Evolutionary conservation across 1,140 invertebrate genomes (phyloP), one percentile per base, ranked within the genome.

Genomic region (Apis laboriosa): DNA sequence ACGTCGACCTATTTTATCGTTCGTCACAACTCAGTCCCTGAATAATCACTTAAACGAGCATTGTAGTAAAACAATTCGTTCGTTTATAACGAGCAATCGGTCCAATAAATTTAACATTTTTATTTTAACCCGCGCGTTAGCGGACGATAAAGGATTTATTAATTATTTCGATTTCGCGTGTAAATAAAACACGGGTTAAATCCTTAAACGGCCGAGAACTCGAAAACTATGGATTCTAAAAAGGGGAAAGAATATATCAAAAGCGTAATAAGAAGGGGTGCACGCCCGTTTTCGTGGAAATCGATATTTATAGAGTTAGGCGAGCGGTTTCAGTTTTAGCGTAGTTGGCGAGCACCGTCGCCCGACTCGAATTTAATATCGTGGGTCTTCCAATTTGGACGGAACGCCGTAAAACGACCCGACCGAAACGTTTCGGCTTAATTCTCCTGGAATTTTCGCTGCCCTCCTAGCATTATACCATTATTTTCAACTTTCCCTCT

Each of bases 291-390:
- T 67, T 21, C 58, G 34, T 1, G 5, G 0, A 15, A 49, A 76
- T 81, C 79, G 79, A 81, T 81, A 76, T 76, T 67, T 81, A 76
- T 67, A 24, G 43, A 56, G 60, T 81, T 76, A 76, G 43, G 17
- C 21, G n/a, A 34, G 73, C 17, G 72, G 60, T 80, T 80, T 81
- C 72, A 19, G 60, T 75, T 66, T 2, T 28, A 34, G 28, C 63
- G 63, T 34, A 15, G 64, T 34, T 17, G 34, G 13, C 77, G 49
- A 49, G 71, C 49, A 24, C 53, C 19, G 11, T 76, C 72, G 63
- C 72, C 53, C 76, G 34, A 58, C 73, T 67, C 72, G 73, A 76
- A 81, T 76, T 81, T 81, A 76, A 81, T 81, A 81, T 67, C 53
- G 79, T 15, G 55, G 51, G 58, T 74, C 60, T 64, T 73, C 78